phyloP scores from a whole-genome alignment of 2,113 vertebrate genomes.

The Pycnonotus jocosus region DNA sequence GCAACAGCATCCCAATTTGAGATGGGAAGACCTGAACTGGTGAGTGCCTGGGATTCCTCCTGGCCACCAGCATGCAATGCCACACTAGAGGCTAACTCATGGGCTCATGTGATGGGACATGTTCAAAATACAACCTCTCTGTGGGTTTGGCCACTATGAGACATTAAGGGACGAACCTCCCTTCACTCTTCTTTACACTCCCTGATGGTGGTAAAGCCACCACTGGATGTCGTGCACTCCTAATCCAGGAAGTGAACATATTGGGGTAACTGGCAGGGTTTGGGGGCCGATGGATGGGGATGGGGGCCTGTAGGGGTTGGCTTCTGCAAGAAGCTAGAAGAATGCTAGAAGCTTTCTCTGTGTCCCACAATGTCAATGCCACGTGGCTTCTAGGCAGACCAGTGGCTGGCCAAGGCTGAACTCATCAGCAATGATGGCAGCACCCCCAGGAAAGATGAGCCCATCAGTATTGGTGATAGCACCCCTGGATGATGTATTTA shows the following conservation, averaged over 20 bases:
- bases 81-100: not conserved
- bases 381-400: not conserved
- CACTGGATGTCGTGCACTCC: not conserved
- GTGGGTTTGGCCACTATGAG: not conserved
- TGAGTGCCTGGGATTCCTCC: not conserved
- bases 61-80: not conserved
- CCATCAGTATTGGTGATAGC: not conserved
- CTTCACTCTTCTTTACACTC: not conserved
- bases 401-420: not conserved
- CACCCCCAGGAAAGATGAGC: not conserved
- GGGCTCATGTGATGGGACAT: not conserved
- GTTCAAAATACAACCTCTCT: not conserved
- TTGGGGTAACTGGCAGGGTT: not conserved
- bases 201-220: not conserved
- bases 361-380: not conserved
- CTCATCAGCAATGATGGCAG: not conserved
- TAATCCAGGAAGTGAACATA: accelerated
- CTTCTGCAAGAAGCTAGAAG: not conserved
- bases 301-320: not conserved
- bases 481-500: not conserved
- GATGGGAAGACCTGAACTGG: not conserved
- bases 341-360: not conserved
- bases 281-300: accelerated
- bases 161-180: not conserved
- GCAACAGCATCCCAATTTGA: not conserved